These are phyloP conservation scores for Phataginus tricuspis DNA, from an alignment of 2,797 vertebrate species.

Conservation along the genomic window DNA sequence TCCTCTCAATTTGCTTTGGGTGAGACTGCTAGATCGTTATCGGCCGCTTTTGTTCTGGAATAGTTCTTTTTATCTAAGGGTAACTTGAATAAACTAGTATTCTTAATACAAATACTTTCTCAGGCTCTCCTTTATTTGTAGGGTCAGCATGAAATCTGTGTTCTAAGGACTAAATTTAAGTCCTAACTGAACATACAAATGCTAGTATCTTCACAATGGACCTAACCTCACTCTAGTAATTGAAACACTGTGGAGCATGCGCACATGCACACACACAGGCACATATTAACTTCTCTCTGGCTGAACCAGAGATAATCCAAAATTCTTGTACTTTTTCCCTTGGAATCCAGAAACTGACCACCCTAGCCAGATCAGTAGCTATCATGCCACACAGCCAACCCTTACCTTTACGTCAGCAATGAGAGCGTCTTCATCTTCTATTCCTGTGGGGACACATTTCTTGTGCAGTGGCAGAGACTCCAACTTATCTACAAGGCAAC, in stretches of 20 bases:
- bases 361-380: not conserved
- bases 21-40: not conserved
- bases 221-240: not conserved
- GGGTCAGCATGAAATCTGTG: not conserved
- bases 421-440: conserved; percentile 92
- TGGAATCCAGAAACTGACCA: not conserved
- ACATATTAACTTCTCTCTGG: not conserved
- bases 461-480: conserved; percentile 95
- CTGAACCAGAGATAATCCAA: not conserved
- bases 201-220: not conserved
- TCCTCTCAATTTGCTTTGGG: not conserved
- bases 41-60: not conserved
- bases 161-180: conserved; percentile 45
- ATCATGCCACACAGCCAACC: not conserved
- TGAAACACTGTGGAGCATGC: not conserved
- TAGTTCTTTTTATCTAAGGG: not conserved
- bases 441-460: conserved; percentile 96
- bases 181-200: not conserved
- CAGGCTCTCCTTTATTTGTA: not conserved
- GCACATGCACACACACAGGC: not conserved
- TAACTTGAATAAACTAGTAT: not conserved
- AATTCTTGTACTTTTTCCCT: not conserved
- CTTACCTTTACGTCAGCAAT: conserved; percentile 93
- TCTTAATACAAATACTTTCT: conserved; percentile 24
- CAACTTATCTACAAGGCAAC: conserved; percentile 95